Conservation (phyloP, 2,113 vertebrate species). For the Stercorarius parasiticus region DNA sequence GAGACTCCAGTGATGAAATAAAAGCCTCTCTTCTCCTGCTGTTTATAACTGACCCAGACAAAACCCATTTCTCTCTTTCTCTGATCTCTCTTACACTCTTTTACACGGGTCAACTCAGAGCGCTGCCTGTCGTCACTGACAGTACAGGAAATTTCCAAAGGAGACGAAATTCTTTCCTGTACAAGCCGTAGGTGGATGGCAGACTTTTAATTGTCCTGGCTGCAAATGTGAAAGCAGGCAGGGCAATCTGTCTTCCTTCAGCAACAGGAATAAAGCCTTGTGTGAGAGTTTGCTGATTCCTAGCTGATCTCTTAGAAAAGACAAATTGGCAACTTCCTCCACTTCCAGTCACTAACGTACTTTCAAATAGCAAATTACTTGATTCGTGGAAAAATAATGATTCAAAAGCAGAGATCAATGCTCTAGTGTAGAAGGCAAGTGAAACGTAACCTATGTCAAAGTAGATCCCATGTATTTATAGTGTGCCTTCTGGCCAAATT, state of each 20-base stretch:
- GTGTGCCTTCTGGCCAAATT: neutral
- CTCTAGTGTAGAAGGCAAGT: neutral
- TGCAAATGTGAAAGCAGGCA: neutral
- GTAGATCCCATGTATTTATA: neutral
- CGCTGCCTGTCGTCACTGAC: neutral
- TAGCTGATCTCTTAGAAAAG: neutral
- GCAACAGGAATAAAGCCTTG: neutral
- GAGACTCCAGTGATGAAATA: neutral
- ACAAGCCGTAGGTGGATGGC: neutral
- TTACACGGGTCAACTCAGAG: neutral
- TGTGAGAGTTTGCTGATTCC: neutral
- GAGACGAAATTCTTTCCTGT: neutral
- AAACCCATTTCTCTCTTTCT: neutral
- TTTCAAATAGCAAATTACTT: neutral
- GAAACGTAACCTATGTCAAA: neutral
- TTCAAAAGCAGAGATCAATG: neutral
- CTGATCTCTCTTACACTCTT: neutral
- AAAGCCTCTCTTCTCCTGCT: neutral
- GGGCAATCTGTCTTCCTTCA: neutral
- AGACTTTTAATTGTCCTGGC: neutral
- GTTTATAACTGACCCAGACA: neutral
- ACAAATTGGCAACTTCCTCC: neutral
- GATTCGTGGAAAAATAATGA: neutral
- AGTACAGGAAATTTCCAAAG: neutral
- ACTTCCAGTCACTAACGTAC: neutral